Evolutionary conservation across 2,888 invertebrate species (phyloP).

Genomic region (Andrena haemorrhoa): DNA sequence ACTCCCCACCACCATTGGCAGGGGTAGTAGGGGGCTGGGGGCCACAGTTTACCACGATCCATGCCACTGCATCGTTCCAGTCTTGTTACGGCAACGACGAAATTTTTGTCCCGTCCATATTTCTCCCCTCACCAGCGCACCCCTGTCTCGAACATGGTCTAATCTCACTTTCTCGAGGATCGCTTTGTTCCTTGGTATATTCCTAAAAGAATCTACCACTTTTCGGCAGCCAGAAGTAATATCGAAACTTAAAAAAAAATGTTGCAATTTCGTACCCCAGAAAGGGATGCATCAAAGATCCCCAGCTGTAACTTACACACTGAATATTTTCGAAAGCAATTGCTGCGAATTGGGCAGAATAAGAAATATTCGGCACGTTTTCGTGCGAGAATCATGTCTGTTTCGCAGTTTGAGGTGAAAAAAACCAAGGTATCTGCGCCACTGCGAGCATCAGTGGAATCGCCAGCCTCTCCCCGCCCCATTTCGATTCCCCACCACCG

Average conservation of each 20-base stretch:
- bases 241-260: background rate
- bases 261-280: too few species aligned
- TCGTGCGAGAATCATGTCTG: background rate
- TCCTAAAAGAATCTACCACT: background rate
- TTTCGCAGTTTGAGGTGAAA: background rate
- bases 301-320: too few species aligned
- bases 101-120: conserved; percentile 38
- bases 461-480: conserved; percentile 63
- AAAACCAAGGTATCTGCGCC: conserved; percentile 58
- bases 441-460: conserved; percentile 60
- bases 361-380: background rate
- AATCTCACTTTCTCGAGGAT: background rate
- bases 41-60: conserved; percentile 66
- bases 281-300: too few species aligned
- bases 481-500: conserved; percentile 48
- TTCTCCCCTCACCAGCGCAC: background rate
- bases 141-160: background rate
- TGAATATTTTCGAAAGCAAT: too few species aligned
- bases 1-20: conserved; percentile 60
- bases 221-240: background rate
- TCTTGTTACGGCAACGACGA: conserved; percentile 43
- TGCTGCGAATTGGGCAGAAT: background rate
- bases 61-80: conserved; percentile 64
- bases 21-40: conserved; percentile 54
- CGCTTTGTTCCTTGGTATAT: background rate